Evolutionary conservation across 2,888 invertebrate genomes (phyloP), one percentile per base, ranked within the genome.

Genomic region (Entomobrya multifasciata): DNA sequence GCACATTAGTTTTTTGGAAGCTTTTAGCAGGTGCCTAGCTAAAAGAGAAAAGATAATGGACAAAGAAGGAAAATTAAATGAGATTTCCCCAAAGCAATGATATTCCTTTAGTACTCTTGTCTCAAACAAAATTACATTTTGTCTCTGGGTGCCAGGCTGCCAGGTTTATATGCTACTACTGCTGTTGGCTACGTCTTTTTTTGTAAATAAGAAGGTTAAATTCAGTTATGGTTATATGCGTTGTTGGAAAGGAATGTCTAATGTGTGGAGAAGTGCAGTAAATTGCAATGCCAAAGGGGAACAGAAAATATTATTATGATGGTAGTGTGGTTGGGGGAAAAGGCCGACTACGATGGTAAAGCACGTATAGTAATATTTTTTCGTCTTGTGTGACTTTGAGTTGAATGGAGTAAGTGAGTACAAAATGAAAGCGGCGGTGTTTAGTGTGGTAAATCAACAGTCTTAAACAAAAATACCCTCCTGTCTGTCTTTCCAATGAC

Each of bases 1-100:
- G 17, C 47, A 79, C 65, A 65, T 65, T 47, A 79, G 60, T 72
- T 77, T 65, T 20, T 6, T 22, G 20, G 65, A 27, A 67, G 79
- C 79, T 65, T 79, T 79, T 79, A 79, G 79, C 79, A 79, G 79
- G 79, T 79, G 60, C 79, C 65, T 36, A 36, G 65, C 30, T 65
- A 65, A 65, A n/a, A n/a, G n/a, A n/a, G n/a, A n/a, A n/a, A n/a
- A n/a, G n/a, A n/a, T n/a, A n/a, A n/a, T n/a, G n/a, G n/a, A n/a
- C n/a, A n/a, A n/a, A n/a, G n/a, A n/a, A n/a, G n/a, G n/a, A n/a
- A n/a, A n/a, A n/a, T n/a, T n/a, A 36, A 65, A 65, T 41, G 65
- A 36, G 36, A n/a, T 65, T 17, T 65, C 15, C 65, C 11, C 36
- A n/a, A 65, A 65, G 41, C 41, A 20, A 17, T n/a, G n/a, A n/a